These are phyloP conservation scores for Tenodera sinensis DNA, from an alignment of 2,888 invertebrate species.

Conservation along the genomic window DNA sequence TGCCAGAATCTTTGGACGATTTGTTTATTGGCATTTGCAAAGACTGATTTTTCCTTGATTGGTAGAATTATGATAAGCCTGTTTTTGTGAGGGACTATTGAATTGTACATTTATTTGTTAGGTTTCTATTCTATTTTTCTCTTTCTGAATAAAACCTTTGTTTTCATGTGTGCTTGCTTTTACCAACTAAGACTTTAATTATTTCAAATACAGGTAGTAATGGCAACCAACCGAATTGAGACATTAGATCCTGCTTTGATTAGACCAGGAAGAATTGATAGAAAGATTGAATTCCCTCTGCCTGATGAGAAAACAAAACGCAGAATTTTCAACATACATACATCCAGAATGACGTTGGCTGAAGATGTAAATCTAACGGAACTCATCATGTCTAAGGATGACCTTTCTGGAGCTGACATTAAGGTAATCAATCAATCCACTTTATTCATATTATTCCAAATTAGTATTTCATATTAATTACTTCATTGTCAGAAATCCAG, in stretches of 20 bases:
- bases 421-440: constrained; percentile 55
- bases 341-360: constrained; percentile 96
- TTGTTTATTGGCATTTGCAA: no score
- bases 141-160: no score
- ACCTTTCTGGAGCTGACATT: constrained; percentile 95
- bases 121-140: no score
- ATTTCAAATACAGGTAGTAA: constrained; percentile 65
- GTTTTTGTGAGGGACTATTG: no score
- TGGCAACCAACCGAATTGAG: constrained; percentile 98
- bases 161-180: no score
- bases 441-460: not conserved
- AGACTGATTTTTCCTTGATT: no score
- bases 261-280: constrained; percentile 96
- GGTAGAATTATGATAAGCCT: no score
- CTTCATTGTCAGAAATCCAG: no score
- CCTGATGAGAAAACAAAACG: constrained; percentile 99
- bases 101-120: no score
- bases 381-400: constrained; percentile 98
- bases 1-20: no score
- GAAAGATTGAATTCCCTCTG: constrained; percentile 98
- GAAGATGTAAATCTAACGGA: constrained; percentile 96
- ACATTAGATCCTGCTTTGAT: constrained; percentile 97
- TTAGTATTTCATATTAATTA: constrained; percentile 13
- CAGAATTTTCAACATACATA: constrained; percentile 96
- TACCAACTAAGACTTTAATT: not conserved